Conservation (phyloP, 1,140 invertebrate species). For the Drosophila littoralis region DNA sequence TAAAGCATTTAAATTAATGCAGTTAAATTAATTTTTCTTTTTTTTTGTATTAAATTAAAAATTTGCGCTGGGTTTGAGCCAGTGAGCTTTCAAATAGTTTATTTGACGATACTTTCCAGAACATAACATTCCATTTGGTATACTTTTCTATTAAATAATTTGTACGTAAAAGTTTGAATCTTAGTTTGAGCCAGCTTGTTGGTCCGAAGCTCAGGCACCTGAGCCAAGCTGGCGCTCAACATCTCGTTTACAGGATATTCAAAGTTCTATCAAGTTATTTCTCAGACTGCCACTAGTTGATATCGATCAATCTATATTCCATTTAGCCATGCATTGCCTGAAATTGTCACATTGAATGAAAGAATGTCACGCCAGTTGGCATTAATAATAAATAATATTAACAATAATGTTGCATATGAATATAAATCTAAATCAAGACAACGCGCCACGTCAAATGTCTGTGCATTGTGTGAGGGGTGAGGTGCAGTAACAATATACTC, state of each 20-base stretch:
- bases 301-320: constrained; percentile 32
- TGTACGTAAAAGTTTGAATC: no score
- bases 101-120: no score
- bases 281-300: constrained; percentile 5
- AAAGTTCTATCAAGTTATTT: background rate
- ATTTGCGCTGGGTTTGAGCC: no score
- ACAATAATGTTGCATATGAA: constrained; percentile 36
- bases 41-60: no score
- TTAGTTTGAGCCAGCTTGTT: no score
- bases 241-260: constrained; percentile 2
- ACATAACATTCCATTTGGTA: no score
- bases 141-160: no score
- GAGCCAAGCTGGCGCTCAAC: no score
- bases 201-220: no score
- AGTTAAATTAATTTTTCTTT: no score
- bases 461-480: background rate
- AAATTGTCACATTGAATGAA: constrained; percentile 61
- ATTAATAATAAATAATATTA: constrained; percentile 57
- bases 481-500: background rate
- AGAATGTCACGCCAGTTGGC: constrained; percentile 58
- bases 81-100: no score
- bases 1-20: no score
- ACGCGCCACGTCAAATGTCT: background rate
- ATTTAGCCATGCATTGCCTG: constrained; percentile 30
- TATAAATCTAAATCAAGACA: constrained; percentile 50